Conservation (phyloP, 2,888 invertebrate species). For the Phyllotreta striolata region DNA sequence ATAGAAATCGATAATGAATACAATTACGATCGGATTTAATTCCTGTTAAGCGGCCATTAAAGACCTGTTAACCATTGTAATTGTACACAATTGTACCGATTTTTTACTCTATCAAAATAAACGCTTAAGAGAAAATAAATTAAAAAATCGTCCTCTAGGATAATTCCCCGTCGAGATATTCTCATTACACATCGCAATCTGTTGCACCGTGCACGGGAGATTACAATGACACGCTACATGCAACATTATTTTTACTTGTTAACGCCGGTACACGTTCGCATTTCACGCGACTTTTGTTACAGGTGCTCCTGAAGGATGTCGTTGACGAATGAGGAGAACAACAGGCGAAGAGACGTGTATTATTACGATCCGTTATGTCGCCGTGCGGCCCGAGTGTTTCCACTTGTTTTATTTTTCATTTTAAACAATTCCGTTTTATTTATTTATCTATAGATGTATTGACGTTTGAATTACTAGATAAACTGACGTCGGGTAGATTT, state of each 20-base stretch:
- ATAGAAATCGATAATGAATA: conserved; percentile 18
- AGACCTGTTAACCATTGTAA: too few relatives aligned
- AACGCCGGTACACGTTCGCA: conserved; percentile 8
- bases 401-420: too few relatives aligned
- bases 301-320: conserved; percentile 17
- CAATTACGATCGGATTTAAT: background rate
- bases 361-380: too few relatives aligned
- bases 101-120: too few relatives aligned
- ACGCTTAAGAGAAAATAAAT: too few relatives aligned
- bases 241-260: conserved; percentile 18
- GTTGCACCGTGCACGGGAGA: conserved; percentile 11
- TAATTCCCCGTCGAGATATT: conserved; percentile 12
- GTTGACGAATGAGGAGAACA: conserved; percentile 9
- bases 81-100: too few relatives aligned
- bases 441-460: too few relatives aligned
- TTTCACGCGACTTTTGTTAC: conserved; percentile 16
- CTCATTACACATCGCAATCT: conserved; percentile 16
- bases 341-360: background rate
- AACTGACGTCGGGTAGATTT: background rate
- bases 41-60: background rate
- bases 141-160: too few relatives aligned
- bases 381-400: too few relatives aligned
- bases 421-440: too few relatives aligned
- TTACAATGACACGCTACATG: conserved; percentile 18
- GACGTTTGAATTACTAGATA: background rate